Conservation (phyloP, 2,113 vertebrate genomes). For the Engystomops pustulosus region DNA sequence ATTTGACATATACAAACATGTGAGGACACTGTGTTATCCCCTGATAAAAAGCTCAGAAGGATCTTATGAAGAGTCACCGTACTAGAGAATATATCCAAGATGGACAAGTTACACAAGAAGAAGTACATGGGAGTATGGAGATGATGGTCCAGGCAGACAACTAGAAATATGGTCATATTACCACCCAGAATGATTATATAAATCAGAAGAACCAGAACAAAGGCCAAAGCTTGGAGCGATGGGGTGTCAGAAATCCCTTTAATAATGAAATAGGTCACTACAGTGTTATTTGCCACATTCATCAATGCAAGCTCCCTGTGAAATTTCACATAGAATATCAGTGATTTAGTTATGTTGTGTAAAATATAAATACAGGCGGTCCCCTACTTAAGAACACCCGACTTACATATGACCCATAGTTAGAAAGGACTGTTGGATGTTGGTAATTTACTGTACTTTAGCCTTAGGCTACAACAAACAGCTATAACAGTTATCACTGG, state of each 20-base stretch:
- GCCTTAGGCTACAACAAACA: too few species aligned
- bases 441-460: too few species aligned
- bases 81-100: conserved; percentile 59
- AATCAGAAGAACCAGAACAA: conserved; percentile 36
- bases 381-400: too few species aligned
- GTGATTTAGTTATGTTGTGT: too few species aligned
- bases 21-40: conserved; percentile 60
- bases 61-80: conserved; percentile 65
- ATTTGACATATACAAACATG: conserved; percentile 64
- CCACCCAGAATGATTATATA: conserved; percentile 60
- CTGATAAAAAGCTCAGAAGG: conserved; percentile 56
- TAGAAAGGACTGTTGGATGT: too few species aligned
- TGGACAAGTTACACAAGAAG: conserved; percentile 61
- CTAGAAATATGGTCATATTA: conserved; percentile 45
- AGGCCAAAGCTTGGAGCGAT: not conserved
- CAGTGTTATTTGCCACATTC: not conserved
- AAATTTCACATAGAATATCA: too few species aligned
- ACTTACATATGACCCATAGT: too few species aligned
- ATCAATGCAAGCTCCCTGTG: not conserved
- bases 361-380: too few species aligned
- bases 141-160: not conserved
- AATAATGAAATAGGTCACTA: conserved; percentile 58
- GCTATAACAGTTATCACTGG: too few species aligned
- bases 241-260: conserved; percentile 59
- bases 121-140: conserved; percentile 63